phyloP scores from a whole-genome alignment of 2,113 vertebrate genomes.

The Microcebus jonahi region DNA sequence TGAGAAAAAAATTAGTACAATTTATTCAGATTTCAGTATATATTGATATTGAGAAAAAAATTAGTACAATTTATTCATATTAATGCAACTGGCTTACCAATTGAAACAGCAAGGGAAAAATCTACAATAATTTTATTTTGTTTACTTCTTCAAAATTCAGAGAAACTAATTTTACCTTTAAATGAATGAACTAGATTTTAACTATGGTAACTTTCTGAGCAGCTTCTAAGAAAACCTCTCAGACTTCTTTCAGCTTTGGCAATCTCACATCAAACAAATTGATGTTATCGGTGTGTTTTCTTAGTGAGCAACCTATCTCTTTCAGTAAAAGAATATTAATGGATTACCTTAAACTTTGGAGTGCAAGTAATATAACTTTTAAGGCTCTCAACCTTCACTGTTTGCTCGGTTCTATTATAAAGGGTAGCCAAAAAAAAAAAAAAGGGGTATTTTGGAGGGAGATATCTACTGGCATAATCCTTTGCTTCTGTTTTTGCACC shows the following conservation, averaged over 20 bases:
- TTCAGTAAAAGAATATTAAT: constrained; percentile 60
- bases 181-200: constrained; percentile 64
- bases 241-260: constrained; percentile 48
- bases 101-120: constrained; percentile 11
- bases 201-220: constrained; percentile 23
- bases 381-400: not conserved
- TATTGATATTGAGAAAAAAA: not conserved
- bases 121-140: constrained; percentile 41
- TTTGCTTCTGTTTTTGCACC: not conserved
- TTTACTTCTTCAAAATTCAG: not conserved
- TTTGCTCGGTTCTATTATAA: constrained; percentile 56
- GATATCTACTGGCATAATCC: not conserved
- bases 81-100: not conserved
- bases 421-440: constrained; percentile 78
- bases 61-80: not conserved
- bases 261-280: constrained; percentile 73
- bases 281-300: constrained; percentile 62
- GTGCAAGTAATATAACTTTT: not conserved
- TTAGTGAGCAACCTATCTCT: constrained; percentile 50
- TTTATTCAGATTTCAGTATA: constrained; percentile 10
- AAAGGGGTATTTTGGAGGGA: constrained; percentile 58
- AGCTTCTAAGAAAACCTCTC: constrained; percentile 65
- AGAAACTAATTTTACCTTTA: not conserved
- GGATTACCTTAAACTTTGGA: constrained; percentile 64
- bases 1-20: not conserved